Evolutionary conservation across 2,113 vertebrate genomes (phyloP), one percentile per base, ranked within the genome.

Genomic region (Suricata suricatta): DNA sequence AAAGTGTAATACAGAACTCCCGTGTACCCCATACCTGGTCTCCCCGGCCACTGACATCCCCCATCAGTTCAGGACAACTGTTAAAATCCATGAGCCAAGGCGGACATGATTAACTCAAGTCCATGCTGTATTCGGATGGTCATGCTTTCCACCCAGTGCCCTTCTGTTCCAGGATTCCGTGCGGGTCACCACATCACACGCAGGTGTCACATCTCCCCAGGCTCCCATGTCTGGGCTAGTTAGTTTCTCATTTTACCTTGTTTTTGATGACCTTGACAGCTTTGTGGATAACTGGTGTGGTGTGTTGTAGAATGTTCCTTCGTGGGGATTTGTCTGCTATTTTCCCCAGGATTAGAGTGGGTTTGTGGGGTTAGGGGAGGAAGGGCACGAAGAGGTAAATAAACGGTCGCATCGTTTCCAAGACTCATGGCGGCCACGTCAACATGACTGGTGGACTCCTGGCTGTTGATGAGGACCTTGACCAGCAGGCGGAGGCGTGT

Each of bases 41-140:
- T 41, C 57, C 35, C 35, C 57, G 3, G 1, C 2, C 3, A 1
- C 16, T 17, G 9, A 6, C 38, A 31, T 38, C 52, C 47, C 16
- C 23, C 3, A 11, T 5, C 2, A 3, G 23, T 11, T 29, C 0
- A 0, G 64, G 2, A 8, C 0, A 0, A 25, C 10, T 33, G 25
- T 63, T 86, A 31, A 5, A 60, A 17, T 50, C 25, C 38, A 21
- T 12, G 27, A 64, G 21, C 23, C 50, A 1, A 33, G 2, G 21
- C 3, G 0, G 12, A n/a, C 4, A 3, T 50, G 6, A 25, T 0
- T 31, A 44, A 16, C 66, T 35, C 6, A 23, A 44, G 12, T 2
- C 35, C 1, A 2, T n/a, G 12, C 19, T 63, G 13, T 23, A 2
- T 23, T 54, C 89, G 31, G 33, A 35, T 52, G 52, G 21, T 17